Percentiles rank a stretch among this genome's conserved stretches.
Evolutionary conservation across 2,888 invertebrate species (phyloP).

Genomic region (Drosophila emarginata): DNA sequence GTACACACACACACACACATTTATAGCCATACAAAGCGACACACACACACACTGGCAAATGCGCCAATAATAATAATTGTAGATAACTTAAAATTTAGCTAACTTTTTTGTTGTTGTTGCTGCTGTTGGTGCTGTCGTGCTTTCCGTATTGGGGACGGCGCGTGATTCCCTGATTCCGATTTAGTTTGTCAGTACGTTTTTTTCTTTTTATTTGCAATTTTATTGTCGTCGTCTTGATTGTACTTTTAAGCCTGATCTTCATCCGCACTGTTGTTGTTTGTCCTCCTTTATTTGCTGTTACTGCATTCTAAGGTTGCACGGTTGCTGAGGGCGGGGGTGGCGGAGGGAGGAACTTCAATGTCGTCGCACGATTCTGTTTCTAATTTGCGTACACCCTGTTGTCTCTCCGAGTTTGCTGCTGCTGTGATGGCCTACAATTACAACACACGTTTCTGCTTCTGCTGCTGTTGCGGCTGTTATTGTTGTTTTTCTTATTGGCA

Average conservation of each 20-base stretch:
- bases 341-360: conserved; percentile 33
- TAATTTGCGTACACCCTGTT: conserved; percentile 30
- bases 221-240: conserved; percentile 14
- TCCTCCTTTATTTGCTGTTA: conserved; percentile 36
- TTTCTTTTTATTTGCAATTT: conserved; percentile 18
- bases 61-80: conserved; percentile 69
- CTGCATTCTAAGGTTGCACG: conserved; percentile 11
- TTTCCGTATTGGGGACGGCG: conserved; percentile 64
- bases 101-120: conserved; percentile 48
- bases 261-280: conserved; percentile 31
- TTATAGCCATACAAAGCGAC: conserved; percentile 8
- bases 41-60: conserved; percentile 34
- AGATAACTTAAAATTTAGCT: conserved; percentile 73
- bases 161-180: conserved; percentile 56
- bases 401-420: conserved; percentile 29
- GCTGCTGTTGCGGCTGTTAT: conserved; percentile 43
- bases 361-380: conserved; percentile 31
- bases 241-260: conserved; percentile 55
- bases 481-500: conserved; percentile 55
- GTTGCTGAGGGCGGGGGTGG: background rate
- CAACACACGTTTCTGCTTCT: conserved; percentile 40
- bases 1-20: conserved; percentile 20
- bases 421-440: conserved; percentile 37
- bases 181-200: conserved; percentile 8
- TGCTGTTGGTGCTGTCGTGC: conserved; percentile 23